Evolutionary conservation across 1,140 invertebrate species (phyloP).

Genomic region (Magallana ariakensis): DNA sequence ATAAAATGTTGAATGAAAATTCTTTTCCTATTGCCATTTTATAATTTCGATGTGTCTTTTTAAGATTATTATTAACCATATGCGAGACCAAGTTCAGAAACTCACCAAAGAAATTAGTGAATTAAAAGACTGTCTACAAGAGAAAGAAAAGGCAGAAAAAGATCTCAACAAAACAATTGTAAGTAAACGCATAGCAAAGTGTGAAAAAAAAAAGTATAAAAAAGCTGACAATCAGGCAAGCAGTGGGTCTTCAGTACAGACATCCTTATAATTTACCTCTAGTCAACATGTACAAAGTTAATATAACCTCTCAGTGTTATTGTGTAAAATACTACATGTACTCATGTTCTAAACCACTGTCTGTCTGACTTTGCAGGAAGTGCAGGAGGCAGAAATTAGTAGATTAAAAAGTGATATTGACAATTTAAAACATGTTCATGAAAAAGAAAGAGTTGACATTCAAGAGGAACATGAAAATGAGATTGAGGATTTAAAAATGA

Average conservation of each 20-base stretch:
- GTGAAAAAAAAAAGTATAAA: neutral
- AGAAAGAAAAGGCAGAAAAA: conserved; percentile 57
- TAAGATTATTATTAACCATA: conserved; percentile 52
- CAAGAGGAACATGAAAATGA: conserved; percentile 60
- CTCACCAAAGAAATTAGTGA: conserved; percentile 65
- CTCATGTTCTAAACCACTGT: no score
- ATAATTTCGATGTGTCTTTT: neutral
- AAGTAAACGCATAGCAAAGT: conserved; percentile 33
- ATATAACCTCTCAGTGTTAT: no score
- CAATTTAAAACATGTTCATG: conserved; percentile 45
- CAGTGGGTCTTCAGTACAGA: no score
- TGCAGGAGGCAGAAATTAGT: conserved; percentile 24
- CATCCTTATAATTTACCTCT: no score
- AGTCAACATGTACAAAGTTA: no score
- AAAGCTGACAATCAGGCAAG: neutral
- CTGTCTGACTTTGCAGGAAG: conserved; percentile 12
- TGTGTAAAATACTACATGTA: no score
- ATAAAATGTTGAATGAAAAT: no score
- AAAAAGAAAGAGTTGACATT: neutral
- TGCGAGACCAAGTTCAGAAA: conserved; percentile 70
- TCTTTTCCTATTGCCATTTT: no score
- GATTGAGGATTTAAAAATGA: conserved; percentile 71
- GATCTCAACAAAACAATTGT: conserved; percentile 65
- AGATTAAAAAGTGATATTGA: conserved; percentile 38
- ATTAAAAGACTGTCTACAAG: conserved; percentile 58